Evolutionary conservation across 1,140 invertebrate genomes (phyloP), one percentile per base, ranked within the genome.

Genomic region (Caerostris extrusa): DNA sequence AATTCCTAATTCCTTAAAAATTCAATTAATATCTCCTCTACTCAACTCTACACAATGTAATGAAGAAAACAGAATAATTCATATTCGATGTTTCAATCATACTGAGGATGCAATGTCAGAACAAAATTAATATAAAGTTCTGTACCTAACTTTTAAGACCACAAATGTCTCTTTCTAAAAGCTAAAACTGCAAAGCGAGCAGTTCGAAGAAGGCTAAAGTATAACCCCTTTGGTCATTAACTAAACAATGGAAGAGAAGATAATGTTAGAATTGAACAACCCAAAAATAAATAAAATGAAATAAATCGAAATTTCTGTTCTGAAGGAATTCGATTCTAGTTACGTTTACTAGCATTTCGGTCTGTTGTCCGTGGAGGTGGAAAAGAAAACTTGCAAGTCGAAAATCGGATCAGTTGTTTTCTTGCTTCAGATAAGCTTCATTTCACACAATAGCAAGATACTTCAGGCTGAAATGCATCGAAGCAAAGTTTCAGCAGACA

Each of bases 331-430:
- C 60, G 61, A 64, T 88, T 17, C 60, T 64, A 67, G 60, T 34
- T 88, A 53, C n/a, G 60, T 64, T 61, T 53, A 50, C 55, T 55
- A n/a, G 60, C 14, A 19, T 58, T 81, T 82, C 50, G 90, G 58
- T 91, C 69, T 91, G 69, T 61, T 81, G n/a, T 82, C 71, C 90
- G 19, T 5, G 60, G 57, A 91, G 58, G 19, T 91, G 71, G 56
- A 91, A 90, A 81, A 90, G 19, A 53, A 91, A 69, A 17, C 71
- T 81, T 61, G 57, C 67, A 81, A 91, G 71, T 77, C 55, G 71
- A 91, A 91, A 91, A 91, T 60, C 55, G 90, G 61, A 77, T 90
- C 88, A 69, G 57, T 71, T 71, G 8, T 77, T 91, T 91, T 91
- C 69, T 91, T 55, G 19, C 71, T 91, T 50, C 69, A 77, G 64